A percentile compares a stretch with the other conserved stretches of the same genome.
These are phyloP conservation scores for Beaufortia kweichowensis DNA, from an alignment of 2,113 vertebrate genomes.

Conservation along the genomic window DNA sequence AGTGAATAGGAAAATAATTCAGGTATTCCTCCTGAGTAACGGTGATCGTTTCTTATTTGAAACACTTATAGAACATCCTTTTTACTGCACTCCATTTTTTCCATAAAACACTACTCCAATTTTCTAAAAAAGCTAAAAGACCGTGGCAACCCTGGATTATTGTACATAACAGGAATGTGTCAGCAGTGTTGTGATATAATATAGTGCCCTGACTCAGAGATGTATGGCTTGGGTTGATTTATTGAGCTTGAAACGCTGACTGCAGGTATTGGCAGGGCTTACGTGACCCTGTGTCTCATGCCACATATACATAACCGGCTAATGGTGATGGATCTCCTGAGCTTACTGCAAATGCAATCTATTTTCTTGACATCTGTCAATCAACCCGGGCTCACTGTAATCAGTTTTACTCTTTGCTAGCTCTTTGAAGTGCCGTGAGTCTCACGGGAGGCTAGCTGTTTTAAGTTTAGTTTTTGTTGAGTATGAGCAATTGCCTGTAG, in stretches of 20 bases:
- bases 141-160: conserved; percentile 10
- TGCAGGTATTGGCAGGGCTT: conserved; percentile 47
- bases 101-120: conserved; percentile 1
- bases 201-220: conserved; percentile 19
- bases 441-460: neutral
- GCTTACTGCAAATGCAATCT: conserved; percentile 46
- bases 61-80: no score
- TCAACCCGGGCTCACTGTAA: conserved; percentile 49
- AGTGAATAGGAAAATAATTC: no score
- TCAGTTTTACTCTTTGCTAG: conserved; percentile 48
- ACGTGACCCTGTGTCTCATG: conserved; percentile 22
- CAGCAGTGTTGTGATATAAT: conserved; percentile 31
- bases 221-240: conserved; percentile 50
- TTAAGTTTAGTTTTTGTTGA: conserved; percentile 8
- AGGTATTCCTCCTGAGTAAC: no score
- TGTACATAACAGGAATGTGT: conserved; percentile 30
- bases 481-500: conserved; percentile 24
- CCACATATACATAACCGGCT: conserved; percentile 45
- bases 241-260: conserved; percentile 47
- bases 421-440: conserved; percentile 12
- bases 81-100: no score
- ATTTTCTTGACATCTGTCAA: conserved; percentile 58
- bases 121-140: conserved; percentile 18
- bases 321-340: conserved; percentile 56
- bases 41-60: no score